Conservation (phyloP, 2,797 vertebrate species). For the Poecilia picta region DNA sequence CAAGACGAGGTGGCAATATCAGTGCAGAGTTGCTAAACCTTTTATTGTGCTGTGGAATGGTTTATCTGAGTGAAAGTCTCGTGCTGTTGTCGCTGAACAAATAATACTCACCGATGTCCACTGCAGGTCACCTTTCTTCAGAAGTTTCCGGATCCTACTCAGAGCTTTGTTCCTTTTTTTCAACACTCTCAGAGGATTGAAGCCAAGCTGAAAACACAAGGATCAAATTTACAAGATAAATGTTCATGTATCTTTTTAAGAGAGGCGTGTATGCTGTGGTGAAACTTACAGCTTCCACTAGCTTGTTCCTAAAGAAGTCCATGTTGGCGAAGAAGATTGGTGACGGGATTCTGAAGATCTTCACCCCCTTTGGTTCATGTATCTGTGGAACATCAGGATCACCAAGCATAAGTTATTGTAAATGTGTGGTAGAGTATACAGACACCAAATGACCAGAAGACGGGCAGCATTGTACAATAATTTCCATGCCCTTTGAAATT, state of each 20-base stretch:
- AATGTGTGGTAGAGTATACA: too few relatives aligned
- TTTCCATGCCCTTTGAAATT: neutral
- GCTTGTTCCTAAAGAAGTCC: conserved; percentile 89
- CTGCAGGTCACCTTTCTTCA: conserved; percentile 86
- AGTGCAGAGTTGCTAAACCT: neutral
- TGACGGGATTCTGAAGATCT: conserved; percentile 92
- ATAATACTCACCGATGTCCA: conserved; percentile 82
- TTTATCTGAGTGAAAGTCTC: neutral
- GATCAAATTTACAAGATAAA: neutral
- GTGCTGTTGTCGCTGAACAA: neutral
- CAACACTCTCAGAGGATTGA: conserved; percentile 88
- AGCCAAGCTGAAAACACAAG: conserved; percentile 84
- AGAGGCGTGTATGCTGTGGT: neutral
- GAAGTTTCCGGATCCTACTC: conserved; percentile 86
- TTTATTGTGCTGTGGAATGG: conserved; percentile 15
- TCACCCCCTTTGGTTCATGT: conserved; percentile 87
- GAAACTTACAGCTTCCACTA: conserved; percentile 86
- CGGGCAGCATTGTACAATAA: neutral
- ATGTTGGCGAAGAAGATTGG: conserved; percentile 96
- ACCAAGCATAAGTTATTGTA: neutral
- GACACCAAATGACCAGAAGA: neutral
- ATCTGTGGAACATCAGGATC: conserved; percentile 72
- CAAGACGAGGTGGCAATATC: neutral
- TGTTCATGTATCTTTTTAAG: neutral
- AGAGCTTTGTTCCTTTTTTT: conserved; percentile 93